These are phyloP conservation scores for Meloidogyne floridensis DNA, from an alignment of 1,140 invertebrate genomes.

Conservation along the genomic window DNA sequence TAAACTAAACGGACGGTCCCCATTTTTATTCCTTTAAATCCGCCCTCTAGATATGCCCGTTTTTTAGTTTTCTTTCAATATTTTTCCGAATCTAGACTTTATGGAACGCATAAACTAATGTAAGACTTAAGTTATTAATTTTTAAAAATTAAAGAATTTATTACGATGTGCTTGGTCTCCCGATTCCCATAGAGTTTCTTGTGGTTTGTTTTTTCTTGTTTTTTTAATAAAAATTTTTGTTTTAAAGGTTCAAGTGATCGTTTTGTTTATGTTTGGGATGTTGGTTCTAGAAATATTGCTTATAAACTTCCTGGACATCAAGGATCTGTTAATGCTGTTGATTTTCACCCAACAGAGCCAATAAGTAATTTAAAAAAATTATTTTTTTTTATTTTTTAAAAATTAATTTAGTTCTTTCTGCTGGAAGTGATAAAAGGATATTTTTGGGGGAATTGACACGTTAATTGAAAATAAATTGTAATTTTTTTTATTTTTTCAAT, in stretches of 20 bases:
- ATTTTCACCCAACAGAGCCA: conserved; percentile 92
- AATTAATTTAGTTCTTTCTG: conserved; percentile 75
- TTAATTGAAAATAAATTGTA: conserved; percentile 24
- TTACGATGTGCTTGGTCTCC: conserved; percentile 84
- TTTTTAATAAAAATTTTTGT: neutral
- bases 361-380: conserved; percentile 72
- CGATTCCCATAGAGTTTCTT: conserved; percentile 79
- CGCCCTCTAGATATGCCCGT: too few relatives aligned
- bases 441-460: conserved; percentile 80
- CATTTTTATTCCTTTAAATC: too few relatives aligned
- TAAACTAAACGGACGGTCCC: too few relatives aligned
- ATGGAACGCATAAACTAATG: too few relatives aligned
- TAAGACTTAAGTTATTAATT: neutral
- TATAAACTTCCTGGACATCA: conserved; percentile 98
- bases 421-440: conserved; percentile 91
- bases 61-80: too few relatives aligned
- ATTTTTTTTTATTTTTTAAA: conserved; percentile 15
- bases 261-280: conserved; percentile 96
- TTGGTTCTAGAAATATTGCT: conserved; percentile 80
- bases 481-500: neutral
- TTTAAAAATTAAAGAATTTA: conserved; percentile 72
- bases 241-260: conserved; percentile 78
- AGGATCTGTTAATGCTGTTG: conserved; percentile 92
- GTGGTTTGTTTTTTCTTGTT: conserved; percentile 70
- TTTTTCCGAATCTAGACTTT: too few relatives aligned